phyloP scores from a whole-genome alignment of 1,140 invertebrate species.

The Ridgeia piscesae region DNA sequence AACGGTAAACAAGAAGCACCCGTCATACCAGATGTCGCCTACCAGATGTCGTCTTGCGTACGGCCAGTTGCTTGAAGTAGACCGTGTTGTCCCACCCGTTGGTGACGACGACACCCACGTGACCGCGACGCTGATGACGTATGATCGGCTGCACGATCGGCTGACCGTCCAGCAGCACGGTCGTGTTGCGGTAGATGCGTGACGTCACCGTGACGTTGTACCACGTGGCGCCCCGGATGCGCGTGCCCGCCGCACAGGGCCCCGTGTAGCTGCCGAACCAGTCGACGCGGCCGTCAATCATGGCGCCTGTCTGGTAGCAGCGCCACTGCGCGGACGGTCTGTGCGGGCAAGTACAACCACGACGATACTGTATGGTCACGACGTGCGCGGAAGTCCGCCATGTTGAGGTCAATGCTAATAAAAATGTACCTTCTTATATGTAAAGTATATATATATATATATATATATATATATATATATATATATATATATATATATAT shows the following conservation, averaged over 20 bases:
- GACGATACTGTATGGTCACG: too few relatives aligned
- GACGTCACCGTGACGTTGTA: neutral
- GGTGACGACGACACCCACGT: neutral
- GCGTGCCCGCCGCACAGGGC: neutral
- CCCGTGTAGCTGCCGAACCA: neutral
- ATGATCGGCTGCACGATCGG: neutral
- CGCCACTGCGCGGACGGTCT: neutral
- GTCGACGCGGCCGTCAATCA: neutral
- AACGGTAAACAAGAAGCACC: too few relatives aligned
- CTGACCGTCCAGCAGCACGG: neutral
- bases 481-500: too few relatives aligned
- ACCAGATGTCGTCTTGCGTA: neutral
- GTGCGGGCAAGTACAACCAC: neutral
- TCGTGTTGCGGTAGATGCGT: neutral
- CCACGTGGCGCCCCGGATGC: neutral
- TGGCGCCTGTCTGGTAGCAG: neutral
- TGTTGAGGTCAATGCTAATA: too few relatives aligned
- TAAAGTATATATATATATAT: too few relatives aligned
- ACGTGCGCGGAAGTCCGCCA: too few relatives aligned
- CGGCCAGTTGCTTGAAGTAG: neutral
- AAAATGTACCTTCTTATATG: too few relatives aligned
- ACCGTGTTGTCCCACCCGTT: neutral
- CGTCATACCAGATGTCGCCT: neutral
- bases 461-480: too few relatives aligned
- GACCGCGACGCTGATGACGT: neutral